Base-by-base conservation (phyloP, 2,888 invertebrate species). In the Spodoptera exigua region DNA sequence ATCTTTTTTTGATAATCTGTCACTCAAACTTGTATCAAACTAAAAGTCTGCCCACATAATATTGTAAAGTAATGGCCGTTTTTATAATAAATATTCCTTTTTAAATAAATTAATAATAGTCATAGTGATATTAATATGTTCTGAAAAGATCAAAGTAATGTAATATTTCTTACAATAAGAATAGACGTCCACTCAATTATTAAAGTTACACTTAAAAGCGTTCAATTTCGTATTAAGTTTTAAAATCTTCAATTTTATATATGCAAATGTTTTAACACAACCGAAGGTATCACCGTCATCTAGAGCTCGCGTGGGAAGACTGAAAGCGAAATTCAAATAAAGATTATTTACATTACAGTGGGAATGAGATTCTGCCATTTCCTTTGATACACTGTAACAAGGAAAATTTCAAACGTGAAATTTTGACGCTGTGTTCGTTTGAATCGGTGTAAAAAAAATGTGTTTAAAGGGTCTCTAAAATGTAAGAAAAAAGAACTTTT, bases 361-460 rank as follows among this genome's bases (percentile, higher is more conserved):
- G 61, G 68, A 82, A 81, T 80, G 80, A 81, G 79, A 79, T 81
- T 80, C 73, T 71, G 63, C 76, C 76, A 77, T 83, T 85, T 79
- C 80, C 82, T 86, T 88, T 87, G 85, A 87, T 85, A 84, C 80
- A 80, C 72, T 79, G 76, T 83, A 83, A 82, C 81, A 73, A 73
- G 79, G 70, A 83, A 83, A 82, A 82, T 72, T 70, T 82, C 79
- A 83, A 82, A 86, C 78, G 82, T 84, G 78, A 86, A 86, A 87
- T 86, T 85, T 85, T 87, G 81, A 89, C 84, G 83, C 80, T 80
- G 81, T 80, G 82, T 86, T 85, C 79, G 78, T 86, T 83, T 81
- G 83, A 82, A 88, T 87, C 83, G 81, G 85, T 81, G 85, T 86
- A 87, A 90, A 89, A n/a, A 75, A 88, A 91, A 89, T 88, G 86